Percentiles rank a stretch among this genome's conserved stretches.
Evolutionary conservation across 2,888 invertebrate genomes (phyloP).

Genomic region (Drosophila paucipuncta): DNA sequence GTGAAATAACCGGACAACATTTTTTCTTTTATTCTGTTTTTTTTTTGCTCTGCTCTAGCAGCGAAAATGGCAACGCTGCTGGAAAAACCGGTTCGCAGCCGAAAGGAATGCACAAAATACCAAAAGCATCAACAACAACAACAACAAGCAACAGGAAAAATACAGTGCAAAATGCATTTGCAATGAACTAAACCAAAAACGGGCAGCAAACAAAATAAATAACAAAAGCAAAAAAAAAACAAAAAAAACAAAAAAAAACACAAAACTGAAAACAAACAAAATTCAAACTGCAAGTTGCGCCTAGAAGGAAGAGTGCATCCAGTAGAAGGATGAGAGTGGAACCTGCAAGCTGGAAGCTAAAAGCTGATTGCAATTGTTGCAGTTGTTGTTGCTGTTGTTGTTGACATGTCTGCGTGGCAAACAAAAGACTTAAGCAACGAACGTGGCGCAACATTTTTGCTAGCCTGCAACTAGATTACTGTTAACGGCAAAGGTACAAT

Average conservation of each 20-base stretch:
- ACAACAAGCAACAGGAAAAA: slow-evolving; percentile 41
- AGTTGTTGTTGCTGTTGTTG: slow-evolving; percentile 5
- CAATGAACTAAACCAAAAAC: slow-evolving; percentile 52
- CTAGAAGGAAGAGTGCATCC: slow-evolving; percentile 34
- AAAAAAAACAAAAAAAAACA: slow-evolving; percentile 12
- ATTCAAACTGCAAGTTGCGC: slow-evolving; percentile 51
- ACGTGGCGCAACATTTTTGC: slow-evolving; percentile 61
- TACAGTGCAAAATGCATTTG: slow-evolving; percentile 49
- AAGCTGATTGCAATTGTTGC: slow-evolving; percentile 18
- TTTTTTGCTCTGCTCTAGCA: slow-evolving; percentile 54
- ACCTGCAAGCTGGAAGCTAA: slow-evolving; percentile 24
- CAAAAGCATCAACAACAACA: slow-evolving; percentile 29
- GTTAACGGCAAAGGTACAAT: slow-evolving; percentile 54
- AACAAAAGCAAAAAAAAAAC: slow-evolving; percentile 13
- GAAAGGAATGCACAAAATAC: slow-evolving; percentile 68
- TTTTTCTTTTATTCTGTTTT: neutral
- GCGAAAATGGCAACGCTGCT: slow-evolving; percentile 62
- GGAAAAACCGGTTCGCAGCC: slow-evolving; percentile 70
- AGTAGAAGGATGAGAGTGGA: slow-evolving; percentile 1
- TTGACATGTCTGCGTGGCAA: slow-evolving; percentile 73
- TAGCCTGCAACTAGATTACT: slow-evolving; percentile 75
- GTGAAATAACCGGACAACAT: slow-evolving; percentile 72
- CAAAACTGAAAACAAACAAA: slow-evolving; percentile 38
- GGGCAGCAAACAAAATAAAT: slow-evolving; percentile 22
- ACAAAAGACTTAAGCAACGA: slow-evolving; percentile 78